phyloP scores from a whole-genome alignment of 2,797 vertebrate genomes.

The Sciurus carolinensis region DNA sequence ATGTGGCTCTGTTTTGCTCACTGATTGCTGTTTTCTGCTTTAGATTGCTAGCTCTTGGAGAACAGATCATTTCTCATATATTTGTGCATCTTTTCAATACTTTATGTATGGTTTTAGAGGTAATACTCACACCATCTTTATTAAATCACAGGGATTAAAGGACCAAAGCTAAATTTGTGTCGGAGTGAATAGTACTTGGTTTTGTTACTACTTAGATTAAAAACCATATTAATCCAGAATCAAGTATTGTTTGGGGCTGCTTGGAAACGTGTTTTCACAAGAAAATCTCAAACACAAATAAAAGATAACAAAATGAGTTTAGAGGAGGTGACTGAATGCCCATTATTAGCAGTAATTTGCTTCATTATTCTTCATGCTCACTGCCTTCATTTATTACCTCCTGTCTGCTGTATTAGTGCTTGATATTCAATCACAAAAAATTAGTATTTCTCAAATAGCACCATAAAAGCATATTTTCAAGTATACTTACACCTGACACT shows the following conservation, averaged over 20 bases:
- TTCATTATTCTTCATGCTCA: background rate
- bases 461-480: background rate
- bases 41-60: background rate
- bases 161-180: background rate
- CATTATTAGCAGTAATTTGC: background rate
- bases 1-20: background rate
- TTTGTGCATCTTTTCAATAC: background rate
- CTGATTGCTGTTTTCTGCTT: background rate
- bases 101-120: background rate
- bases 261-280: constrained; percentile 32
- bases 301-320: background rate
- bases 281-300: constrained; percentile 33
- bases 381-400: background rate
- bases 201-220: constrained; percentile 36
- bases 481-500: background rate
- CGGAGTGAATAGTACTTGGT: background rate
- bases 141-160: constrained; percentile 6
- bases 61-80: background rate
- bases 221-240: background rate
- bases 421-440: background rate
- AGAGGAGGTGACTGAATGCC: background rate
- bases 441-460: background rate
- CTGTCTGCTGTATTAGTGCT: background rate
- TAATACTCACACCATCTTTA: background rate
- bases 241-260: background rate